Evolutionary conservation across 2,113 vertebrate species (phyloP).

Genomic region (Mesitornis unicolor): DNA sequence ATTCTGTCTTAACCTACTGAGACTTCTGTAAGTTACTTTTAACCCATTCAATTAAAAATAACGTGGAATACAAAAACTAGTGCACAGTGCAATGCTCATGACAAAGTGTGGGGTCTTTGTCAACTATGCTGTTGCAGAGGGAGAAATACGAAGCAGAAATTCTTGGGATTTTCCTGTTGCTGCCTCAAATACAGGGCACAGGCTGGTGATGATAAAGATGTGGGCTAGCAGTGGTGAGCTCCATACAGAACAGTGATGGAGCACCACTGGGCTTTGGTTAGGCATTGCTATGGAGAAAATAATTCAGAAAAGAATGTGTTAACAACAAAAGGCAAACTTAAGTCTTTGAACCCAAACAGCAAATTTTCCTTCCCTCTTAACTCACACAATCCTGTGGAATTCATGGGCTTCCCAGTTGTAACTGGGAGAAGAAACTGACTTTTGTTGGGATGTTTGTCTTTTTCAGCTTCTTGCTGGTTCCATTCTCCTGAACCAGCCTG

Average conservation of each 20-base stretch:
- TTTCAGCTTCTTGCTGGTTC: background rate
- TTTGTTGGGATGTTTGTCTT: background rate
- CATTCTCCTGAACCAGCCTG: background rate
- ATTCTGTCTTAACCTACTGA: background rate
- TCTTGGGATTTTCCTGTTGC: background rate
- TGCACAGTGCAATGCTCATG: background rate
- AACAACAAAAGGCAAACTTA: background rate
- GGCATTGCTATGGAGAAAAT: background rate
- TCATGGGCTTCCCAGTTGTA: background rate
- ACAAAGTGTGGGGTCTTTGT: background rate
- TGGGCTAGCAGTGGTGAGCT: background rate
- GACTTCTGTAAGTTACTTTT: background rate
- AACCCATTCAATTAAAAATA: background rate
- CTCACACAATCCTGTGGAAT: background rate
- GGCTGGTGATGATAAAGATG: background rate
- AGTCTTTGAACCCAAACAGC: background rate
- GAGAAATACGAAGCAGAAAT: background rate
- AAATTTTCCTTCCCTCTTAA: background rate
- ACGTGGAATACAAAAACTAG: background rate
- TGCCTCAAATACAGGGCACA: background rate
- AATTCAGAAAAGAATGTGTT: background rate
- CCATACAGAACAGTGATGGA: background rate
- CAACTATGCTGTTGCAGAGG: background rate
- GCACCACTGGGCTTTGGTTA: background rate
- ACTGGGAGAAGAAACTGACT: background rate